Conservation (phyloP, 2,113 vertebrate genomes). For the Oncorhynchus mykiss region DNA sequence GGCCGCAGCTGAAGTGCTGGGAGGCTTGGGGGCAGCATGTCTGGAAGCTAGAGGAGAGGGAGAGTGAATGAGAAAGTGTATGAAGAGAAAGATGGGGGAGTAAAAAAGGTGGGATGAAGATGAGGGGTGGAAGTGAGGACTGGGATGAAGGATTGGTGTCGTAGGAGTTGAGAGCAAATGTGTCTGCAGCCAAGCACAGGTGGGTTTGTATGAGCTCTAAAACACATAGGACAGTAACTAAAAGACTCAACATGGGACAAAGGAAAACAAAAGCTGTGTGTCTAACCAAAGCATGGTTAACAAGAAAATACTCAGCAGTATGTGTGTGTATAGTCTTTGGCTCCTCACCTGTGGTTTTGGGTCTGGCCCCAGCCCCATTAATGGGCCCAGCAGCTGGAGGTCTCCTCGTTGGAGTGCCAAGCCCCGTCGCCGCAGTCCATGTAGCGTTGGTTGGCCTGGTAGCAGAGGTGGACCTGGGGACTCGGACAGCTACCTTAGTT, state of each 20-base stretch:
- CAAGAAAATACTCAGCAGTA: too few species aligned
- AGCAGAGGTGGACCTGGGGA: conserved; percentile 38
- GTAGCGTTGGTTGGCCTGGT: conserved; percentile 43
- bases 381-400: conserved; percentile 27
- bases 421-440: conserved; percentile 33
- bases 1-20: conserved; percentile 41
- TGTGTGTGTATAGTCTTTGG: too few species aligned
- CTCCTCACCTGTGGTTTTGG: conserved; percentile 61
- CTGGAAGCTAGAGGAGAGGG: conserved; percentile 35
- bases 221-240: too few species aligned
- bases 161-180: too few species aligned
- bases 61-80: neutral
- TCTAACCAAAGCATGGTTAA: too few species aligned
- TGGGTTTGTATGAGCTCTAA: too few species aligned
- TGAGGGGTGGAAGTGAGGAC: too few species aligned
- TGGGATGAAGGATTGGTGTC: too few species aligned
- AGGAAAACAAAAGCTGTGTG: too few species aligned
- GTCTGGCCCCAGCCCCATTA: conserved; percentile 43
- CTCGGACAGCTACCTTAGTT: conserved; percentile 38
- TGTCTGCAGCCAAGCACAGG: too few species aligned
- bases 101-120: neutral
- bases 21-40: conserved; percentile 42
- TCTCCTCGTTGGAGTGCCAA: conserved; percentile 43
- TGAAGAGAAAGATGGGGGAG: neutral
- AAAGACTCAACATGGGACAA: too few species aligned